phyloP scores from a whole-genome alignment of 1,140 invertebrate genomes.

The Sycophaga agraensis region DNA sequence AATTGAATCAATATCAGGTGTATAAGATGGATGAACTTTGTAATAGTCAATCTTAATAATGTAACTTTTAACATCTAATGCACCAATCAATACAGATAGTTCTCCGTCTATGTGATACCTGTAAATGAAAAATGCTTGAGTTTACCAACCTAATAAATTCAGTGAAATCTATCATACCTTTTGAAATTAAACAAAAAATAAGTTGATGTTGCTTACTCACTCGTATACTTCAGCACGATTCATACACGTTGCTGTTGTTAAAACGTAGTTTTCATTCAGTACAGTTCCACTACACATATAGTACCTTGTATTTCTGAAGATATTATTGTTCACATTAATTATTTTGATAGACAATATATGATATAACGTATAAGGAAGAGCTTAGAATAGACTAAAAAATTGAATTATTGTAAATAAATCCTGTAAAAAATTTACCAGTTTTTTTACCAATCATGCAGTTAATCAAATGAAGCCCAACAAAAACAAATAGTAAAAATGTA shows the following conservation, averaged over 20 bases:
- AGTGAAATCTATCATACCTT: too few relatives aligned
- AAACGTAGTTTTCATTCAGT: constrained; percentile 26
- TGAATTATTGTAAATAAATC: too few relatives aligned
- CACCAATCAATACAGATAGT: constrained; percentile 33
- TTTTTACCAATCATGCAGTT: too few relatives aligned
- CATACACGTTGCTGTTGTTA: constrained; percentile 36
- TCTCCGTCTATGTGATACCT: constrained; percentile 33
- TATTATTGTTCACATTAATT: too few relatives aligned
- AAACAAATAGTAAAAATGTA: too few relatives aligned
- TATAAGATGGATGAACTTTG: constrained; percentile 35
- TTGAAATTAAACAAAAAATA: too few relatives aligned
- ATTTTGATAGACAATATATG: too few relatives aligned
- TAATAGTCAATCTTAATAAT: constrained; percentile 33
- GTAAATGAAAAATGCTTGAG: background rate
- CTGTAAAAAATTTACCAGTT: too few relatives aligned
- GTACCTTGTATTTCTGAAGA: constrained; percentile 32
- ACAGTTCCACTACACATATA: constrained; percentile 37
- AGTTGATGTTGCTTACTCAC: constrained; percentile 28
- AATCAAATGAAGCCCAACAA: too few relatives aligned
- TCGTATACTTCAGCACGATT: constrained; percentile 33
- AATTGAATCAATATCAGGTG: constrained; percentile 24
- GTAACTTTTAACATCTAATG: constrained; percentile 19
- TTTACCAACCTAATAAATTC: too few relatives aligned
- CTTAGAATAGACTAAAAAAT: too few relatives aligned
- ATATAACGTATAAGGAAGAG: too few relatives aligned